Conservation (phyloP, 2,888 invertebrate genomes). For the Nematopogon swammerdamellus region DNA sequence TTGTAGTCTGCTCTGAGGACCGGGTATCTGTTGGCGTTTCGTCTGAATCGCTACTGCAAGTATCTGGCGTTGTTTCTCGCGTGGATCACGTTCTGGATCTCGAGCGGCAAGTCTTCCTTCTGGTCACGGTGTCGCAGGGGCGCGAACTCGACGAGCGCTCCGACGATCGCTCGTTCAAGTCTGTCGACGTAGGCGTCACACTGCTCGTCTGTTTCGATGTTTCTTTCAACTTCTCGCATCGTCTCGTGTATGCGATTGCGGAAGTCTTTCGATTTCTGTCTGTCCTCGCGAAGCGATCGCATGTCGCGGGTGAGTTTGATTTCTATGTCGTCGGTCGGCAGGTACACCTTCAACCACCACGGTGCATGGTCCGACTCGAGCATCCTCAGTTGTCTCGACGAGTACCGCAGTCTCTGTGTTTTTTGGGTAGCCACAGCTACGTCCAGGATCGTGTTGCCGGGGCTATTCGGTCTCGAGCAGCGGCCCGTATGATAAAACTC, state of each 20-base stretch:
- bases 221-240: background rate
- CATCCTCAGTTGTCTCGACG: background rate
- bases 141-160: no score
- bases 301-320: background rate
- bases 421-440: background rate
- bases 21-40: constrained; percentile 3
- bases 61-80: background rate
- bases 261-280: background rate
- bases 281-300: background rate
- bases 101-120: background rate
- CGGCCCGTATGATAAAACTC: background rate
- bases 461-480: constrained; percentile 2
- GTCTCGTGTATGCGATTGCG: background rate
- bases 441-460: background rate
- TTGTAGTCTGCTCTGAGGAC: background rate
- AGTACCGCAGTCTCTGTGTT: background rate
- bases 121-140: background rate
- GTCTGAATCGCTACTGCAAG: background rate
- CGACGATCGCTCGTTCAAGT: background rate
- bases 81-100: constrained; percentile 1
- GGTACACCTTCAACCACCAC: constrained; percentile 1
- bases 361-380: constrained; percentile 2
- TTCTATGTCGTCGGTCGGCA: background rate
- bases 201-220: background rate
- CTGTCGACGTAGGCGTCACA: background rate